Conservation (phyloP, 2,797 vertebrate species). For the Myotis pilosus region DNA sequence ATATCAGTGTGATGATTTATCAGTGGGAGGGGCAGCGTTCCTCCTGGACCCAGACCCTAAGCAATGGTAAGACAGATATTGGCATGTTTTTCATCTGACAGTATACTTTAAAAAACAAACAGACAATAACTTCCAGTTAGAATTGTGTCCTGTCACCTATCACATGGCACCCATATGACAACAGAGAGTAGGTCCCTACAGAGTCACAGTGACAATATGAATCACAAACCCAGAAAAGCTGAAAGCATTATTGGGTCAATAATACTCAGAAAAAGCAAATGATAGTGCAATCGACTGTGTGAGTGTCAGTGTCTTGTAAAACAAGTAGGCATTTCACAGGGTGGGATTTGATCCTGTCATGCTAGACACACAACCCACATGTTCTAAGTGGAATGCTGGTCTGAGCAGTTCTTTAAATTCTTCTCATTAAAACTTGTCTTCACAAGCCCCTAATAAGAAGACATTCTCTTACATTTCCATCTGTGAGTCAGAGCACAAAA, state of each 20-base stretch:
- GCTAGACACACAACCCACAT: not conserved
- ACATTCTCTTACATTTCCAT: not conserved
- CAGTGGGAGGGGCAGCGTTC: not conserved
- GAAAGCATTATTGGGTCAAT: not conserved
- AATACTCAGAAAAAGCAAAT: not conserved
- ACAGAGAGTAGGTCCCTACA: not conserved
- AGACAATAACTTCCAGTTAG: not conserved
- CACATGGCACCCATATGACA: not conserved
- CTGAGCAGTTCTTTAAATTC: not conserved
- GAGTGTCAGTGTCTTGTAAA: not conserved
- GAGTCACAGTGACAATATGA: not conserved
- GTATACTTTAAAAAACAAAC: not conserved
- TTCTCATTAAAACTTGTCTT: slow-evolving; percentile 4
- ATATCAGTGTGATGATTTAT: not conserved
- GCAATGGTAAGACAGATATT: not conserved
- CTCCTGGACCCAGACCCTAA: not conserved
- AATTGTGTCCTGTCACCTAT: not conserved
- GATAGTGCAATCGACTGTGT: not conserved
- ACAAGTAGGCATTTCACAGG: not conserved
- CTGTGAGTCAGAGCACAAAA: not conserved
- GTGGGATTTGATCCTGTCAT: not conserved
- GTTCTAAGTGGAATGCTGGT: not conserved
- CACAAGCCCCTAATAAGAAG: not conserved
- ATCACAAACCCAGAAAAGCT: not conserved
- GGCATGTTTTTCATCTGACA: not conserved